Conservation (phyloP, 2,113 vertebrate genomes). For the Carlito syrichta region DNA sequence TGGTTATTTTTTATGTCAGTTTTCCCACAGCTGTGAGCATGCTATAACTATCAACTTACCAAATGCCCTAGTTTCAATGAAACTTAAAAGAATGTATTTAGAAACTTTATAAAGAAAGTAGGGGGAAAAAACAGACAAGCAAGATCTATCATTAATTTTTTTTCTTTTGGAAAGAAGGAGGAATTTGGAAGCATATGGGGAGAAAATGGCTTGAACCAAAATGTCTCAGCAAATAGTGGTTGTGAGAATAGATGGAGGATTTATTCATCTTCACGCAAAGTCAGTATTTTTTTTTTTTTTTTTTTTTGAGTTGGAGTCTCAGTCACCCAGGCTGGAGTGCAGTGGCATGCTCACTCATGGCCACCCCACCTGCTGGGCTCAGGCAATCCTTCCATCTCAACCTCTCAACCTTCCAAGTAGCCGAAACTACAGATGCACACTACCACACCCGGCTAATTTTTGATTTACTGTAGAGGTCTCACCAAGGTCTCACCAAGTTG, state of each 20-base stretch:
- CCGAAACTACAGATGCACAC: too few relatives aligned
- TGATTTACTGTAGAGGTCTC: too few relatives aligned
- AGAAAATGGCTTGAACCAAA: constrained; percentile 47
- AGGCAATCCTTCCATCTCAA: too few relatives aligned
- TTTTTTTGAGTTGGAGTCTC: too few relatives aligned
- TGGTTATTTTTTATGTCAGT: constrained; percentile 82
- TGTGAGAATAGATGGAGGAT: constrained; percentile 60
- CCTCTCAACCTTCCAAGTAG: too few relatives aligned
- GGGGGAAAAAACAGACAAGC: constrained; percentile 28
- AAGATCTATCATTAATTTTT: constrained; percentile 53
- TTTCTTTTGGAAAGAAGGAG: constrained; percentile 67
- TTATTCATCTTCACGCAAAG: constrained; percentile 59
- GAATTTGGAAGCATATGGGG: constrained; percentile 41
- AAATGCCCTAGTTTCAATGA: constrained; percentile 76
- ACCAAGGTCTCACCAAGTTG: too few relatives aligned
- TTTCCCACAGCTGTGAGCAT: constrained; percentile 84
- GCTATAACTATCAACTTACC: constrained; percentile 82
- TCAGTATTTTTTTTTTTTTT: too few relatives aligned
- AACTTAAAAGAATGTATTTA: constrained; percentile 76
- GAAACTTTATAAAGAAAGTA: constrained; percentile 49
- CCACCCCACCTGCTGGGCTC: too few relatives aligned
- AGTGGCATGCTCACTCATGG: too few relatives aligned
- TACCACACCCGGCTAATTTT: too few relatives aligned
- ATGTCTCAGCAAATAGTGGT: constrained; percentile 67
- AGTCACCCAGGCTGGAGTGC: too few relatives aligned